A percentile compares a stretch with the other conserved stretches of the same genome.
These are phyloP conservation scores for Synanthedon vespiformis DNA, from an alignment of 2,888 invertebrate species.

Conservation along the genomic window DNA sequence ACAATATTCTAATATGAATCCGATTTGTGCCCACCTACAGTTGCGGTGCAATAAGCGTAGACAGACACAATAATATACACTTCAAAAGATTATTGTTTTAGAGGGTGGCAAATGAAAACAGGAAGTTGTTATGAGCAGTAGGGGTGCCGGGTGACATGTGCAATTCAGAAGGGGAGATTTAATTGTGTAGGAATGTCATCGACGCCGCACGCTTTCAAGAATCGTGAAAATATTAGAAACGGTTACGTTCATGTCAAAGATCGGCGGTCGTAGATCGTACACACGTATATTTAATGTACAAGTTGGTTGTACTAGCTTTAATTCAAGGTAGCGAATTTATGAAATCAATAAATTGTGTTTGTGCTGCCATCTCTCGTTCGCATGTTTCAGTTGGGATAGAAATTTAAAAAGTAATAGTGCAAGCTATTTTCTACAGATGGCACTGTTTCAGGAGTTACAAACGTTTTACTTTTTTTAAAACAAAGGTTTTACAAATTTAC, in stretches of 20 bases:
- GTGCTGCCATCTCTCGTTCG: conserved; percentile 2
- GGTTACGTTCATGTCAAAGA: background rate
- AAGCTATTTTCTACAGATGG: no score
- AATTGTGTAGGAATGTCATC: background rate
- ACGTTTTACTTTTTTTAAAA: no score
- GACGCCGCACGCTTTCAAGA: background rate
- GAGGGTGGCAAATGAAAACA: conserved; percentile 2
- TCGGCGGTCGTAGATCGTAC: background rate
- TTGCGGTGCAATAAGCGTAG: conserved; percentile 19
- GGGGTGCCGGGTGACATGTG: background rate
- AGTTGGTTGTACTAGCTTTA: background rate
- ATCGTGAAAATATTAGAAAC: background rate
- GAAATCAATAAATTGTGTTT: conserved; percentile 1
- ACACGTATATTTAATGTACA: background rate
- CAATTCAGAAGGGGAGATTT: background rate
- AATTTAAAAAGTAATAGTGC: no score
- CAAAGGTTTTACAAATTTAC: no score
- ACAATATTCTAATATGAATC: no score
- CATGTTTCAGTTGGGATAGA: no score
- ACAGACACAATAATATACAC: conserved; percentile 6
- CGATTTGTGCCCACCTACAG: conserved; percentile 13
- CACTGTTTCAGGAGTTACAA: no score
- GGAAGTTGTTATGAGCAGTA: background rate
- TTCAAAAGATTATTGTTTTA: background rate
- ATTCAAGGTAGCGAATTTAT: background rate